A percentile compares a stretch with the other conserved stretches of the same genome.
phyloP scores from a whole-genome alignment of 1,140 invertebrate species.

The Cotesia typhae region DNA sequence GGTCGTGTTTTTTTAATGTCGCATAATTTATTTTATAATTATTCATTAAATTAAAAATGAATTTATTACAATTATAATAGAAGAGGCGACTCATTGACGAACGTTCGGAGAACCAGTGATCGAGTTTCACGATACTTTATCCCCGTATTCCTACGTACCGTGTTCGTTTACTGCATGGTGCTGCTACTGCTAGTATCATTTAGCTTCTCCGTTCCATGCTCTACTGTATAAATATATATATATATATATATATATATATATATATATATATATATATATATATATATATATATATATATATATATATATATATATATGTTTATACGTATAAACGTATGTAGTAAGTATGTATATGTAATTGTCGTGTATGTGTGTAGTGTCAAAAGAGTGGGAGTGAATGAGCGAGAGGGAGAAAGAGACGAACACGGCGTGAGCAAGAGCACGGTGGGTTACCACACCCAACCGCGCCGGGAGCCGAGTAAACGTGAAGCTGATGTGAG shows the following conservation, averaged over 20 bases:
- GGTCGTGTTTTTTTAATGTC: too few species aligned
- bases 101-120: background rate
- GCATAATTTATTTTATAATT: too few species aligned
- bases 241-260: background rate
- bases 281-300: background rate
- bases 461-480: constrained; percentile 58
- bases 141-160: constrained; percentile 2
- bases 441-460: constrained; percentile 66
- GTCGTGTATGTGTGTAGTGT: background rate
- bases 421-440: constrained; percentile 41
- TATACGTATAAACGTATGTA: background rate
- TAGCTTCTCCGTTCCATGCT: background rate
- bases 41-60: too few species aligned
- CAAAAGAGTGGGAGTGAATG: constrained; percentile 18
- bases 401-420: constrained; percentile 29
- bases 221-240: background rate
- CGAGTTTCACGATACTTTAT: background rate
- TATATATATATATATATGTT: background rate
- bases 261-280: background rate
- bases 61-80: too few species aligned
- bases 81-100: too few species aligned
- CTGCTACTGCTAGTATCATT: constrained; percentile 8
- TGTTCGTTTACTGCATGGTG: constrained; percentile 14
- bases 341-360: background rate
- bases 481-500: constrained; percentile 46